Evolutionary conservation across 1,140 invertebrate genomes (phyloP).

Genomic region (Zaprionus tsacasi): DNA sequence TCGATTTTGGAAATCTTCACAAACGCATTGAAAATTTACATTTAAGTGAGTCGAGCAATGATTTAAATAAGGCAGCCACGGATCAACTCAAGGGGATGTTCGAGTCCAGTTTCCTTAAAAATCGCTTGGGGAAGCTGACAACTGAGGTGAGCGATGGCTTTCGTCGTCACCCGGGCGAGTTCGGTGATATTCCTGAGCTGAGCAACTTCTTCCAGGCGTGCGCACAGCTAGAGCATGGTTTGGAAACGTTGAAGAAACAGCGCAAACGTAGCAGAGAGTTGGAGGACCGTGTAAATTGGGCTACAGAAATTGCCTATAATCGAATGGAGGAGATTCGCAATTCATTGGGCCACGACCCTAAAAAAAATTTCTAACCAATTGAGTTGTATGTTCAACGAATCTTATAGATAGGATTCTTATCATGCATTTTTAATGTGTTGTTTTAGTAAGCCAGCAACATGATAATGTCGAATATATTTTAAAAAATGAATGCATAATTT

Average conservation of each 20-base stretch:
- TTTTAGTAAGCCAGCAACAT: neutral
- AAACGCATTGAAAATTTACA: conserved; percentile 71
- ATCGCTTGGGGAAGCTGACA: conserved; percentile 64
- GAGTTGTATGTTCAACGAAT: neutral
- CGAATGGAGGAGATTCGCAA: conserved; percentile 75
- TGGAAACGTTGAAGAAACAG: conserved; percentile 67
- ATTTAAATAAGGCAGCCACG: conserved; percentile 43
- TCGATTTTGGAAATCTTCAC: conserved; percentile 64
- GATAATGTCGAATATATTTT: neutral
- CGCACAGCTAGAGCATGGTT: conserved; percentile 69
- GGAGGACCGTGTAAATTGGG: conserved; percentile 64
- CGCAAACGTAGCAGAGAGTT: conserved; percentile 56
- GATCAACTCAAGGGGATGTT: conserved; percentile 62
- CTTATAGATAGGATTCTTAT: neutral
- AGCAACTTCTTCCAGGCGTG: conserved; percentile 75
- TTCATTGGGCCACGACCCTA: conserved; percentile 52
- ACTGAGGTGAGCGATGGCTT: conserved; percentile 61
- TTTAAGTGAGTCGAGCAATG: conserved; percentile 46
- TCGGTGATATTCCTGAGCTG: conserved; percentile 79
- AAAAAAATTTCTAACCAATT: conserved; percentile 54
- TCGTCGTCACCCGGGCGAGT: conserved; percentile 76
- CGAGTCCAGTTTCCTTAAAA: conserved; percentile 57
- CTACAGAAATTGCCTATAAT: conserved; percentile 68
- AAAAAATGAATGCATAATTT: neutral
- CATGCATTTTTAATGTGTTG: neutral